Percentiles rank a stretch among this genome's conserved stretches.
Conservation (phyloP, 2,113 vertebrate species). For the Vidua macroura region DNA sequence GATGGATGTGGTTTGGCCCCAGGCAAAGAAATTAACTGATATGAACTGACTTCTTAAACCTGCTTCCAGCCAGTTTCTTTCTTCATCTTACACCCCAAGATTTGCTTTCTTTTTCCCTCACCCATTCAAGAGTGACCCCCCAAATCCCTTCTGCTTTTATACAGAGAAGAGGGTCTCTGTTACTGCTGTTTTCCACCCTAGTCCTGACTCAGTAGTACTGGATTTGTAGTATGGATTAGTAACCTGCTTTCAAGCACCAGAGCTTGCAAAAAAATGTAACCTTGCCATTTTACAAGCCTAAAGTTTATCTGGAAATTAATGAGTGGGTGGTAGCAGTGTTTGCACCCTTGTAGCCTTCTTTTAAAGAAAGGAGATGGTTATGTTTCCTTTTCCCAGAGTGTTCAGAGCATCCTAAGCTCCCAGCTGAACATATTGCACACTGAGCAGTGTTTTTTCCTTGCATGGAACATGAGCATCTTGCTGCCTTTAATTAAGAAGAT, state of each 20-base stretch:
- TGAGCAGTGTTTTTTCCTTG: constrained; percentile 68
- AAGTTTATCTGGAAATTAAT: neutral
- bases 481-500: constrained; percentile 88
- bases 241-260: neutral
- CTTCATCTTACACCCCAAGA: neutral
- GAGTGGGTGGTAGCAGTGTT: neutral
- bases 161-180: neutral
- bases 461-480: constrained; percentile 75
- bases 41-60: neutral
- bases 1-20: accelerated
- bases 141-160: neutral
- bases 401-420: constrained; percentile 52
- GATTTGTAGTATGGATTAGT: neutral
- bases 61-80: neutral
- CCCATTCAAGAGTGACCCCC: neutral
- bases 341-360: constrained; percentile 5
- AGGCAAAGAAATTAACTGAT: neutral
- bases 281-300: neutral
- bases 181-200: neutral
- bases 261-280: neutral
- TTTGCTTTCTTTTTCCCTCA: neutral
- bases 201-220: neutral
- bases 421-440: constrained; percentile 68
- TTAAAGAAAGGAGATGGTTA: neutral
- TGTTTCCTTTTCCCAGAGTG: neutral